A percentile compares a stretch with the other conserved stretches of the same genome.
These are phyloP conservation scores for Sycobia sp. DNA, from an alignment of 1,140 invertebrate genomes.

Conservation along the genomic window DNA sequence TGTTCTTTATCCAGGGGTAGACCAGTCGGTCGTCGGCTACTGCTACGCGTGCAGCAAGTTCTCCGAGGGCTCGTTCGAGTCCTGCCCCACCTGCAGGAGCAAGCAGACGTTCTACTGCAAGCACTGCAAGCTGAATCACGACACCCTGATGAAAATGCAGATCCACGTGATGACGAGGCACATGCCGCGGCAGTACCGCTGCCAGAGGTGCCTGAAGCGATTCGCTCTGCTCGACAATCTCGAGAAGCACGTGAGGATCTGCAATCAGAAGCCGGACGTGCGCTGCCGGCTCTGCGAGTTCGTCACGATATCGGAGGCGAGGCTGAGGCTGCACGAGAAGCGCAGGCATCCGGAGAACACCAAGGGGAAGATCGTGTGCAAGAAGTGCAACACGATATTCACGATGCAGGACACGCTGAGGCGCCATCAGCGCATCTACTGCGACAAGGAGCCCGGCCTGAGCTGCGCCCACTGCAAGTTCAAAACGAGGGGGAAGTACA, in stretches of 20 bases:
- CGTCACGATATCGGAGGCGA: background rate
- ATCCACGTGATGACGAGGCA: background rate
- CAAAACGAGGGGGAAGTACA: background rate
- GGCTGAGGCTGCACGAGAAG: background rate
- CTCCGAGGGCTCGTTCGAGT: no score
- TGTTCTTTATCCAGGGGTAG: no score
- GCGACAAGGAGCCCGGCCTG: background rate
- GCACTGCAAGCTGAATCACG: no score
- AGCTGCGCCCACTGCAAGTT: constrained; percentile 3
- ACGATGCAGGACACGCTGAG: background rate
- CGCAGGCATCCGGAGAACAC: background rate
- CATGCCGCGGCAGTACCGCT: background rate
- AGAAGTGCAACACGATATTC: background rate
- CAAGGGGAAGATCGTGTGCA: background rate
- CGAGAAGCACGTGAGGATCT: background rate
- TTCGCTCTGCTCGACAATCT: background rate
- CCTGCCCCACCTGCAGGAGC: no score
- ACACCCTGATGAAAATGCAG: no score
- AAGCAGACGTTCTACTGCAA: no score
- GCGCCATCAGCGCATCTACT: background rate
- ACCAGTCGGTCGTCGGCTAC: no score
- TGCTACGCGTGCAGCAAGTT: no score
- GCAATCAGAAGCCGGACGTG: background rate
- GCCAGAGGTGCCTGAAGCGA: background rate
- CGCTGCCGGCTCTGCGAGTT: background rate